Base-by-base conservation (phyloP, 1,140 invertebrate species). In the Drosophila yakuba region DNA sequence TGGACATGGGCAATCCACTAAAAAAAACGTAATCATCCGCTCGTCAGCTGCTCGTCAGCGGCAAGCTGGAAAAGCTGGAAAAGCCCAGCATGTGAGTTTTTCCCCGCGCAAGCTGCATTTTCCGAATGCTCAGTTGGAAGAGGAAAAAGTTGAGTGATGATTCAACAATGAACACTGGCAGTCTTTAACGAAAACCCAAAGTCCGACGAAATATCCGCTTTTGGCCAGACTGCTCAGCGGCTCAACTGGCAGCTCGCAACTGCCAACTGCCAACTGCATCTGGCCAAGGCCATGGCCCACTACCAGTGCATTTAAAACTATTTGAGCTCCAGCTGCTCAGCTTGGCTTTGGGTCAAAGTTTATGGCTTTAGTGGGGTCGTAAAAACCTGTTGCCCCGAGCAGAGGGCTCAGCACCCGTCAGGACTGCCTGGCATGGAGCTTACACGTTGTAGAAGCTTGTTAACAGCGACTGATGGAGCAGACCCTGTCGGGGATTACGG, bases 261-360 rank as follows among this genome's bases (percentile, higher is more conserved):
- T 80, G 63, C 28, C 47, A 17, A 14, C 41, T 76, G 48, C 45
- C 44, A 48, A 56, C 35, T 23, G 2, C 41, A 39, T 5, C 28
- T 41, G 8, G 43, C 47, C 45, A 48, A 28, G 38, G 45, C 51
- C 51, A 55, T 82, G 56, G 38, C 38, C 14, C 38, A 14, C 11
- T 39, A 14, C 4, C 38, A 61, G 73, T 80, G 83, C 83, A 75
- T 88, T 86, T 79, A 83, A 86, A 86, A 86, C 83, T 86, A 88
- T 86, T 86, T 86, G 83, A 86, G 83, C 75, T 83, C 63, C 73
- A 61, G 83, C 82, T 88, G 75, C 78, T 86, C 83, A 88, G 66
- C 83, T 86, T 88, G 79, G 84, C 83, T 86, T 86, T 83, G 83
- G 83, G 83, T 88, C 83, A 86, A 80, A 86, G 83, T 86, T 86